Evolutionary conservation across 1,140 invertebrate genomes (phyloP).

Genomic region (Chelonus insularis): DNA sequence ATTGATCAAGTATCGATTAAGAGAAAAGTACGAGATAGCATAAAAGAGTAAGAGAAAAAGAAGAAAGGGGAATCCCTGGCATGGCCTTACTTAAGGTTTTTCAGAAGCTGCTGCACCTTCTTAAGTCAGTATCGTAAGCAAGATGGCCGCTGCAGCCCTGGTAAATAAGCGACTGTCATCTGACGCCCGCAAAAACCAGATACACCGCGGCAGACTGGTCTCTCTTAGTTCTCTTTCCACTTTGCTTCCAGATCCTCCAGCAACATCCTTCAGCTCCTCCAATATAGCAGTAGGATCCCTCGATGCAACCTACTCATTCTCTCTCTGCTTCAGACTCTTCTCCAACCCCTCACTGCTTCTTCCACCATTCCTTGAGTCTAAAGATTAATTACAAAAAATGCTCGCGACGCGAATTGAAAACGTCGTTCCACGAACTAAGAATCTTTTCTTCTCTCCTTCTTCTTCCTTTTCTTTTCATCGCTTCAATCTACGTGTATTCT

Average conservation of each 20-base stretch:
- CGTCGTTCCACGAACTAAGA: conserved; percentile 49
- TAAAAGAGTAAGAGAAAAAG: conserved; percentile 4
- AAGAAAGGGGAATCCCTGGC: conserved; percentile 10
- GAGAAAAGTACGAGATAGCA: no score
- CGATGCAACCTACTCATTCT: background rate
- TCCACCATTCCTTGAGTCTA: conserved; percentile 25
- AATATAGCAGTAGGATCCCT: background rate
- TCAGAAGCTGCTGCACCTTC: conserved; percentile 40
- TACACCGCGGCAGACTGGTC: conserved; percentile 51
- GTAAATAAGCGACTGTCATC: conserved; percentile 61
- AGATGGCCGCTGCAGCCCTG: conserved; percentile 54
- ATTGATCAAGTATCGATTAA: no score
- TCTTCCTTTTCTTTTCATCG: conserved; percentile 5
- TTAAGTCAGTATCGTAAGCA: conserved; percentile 53
- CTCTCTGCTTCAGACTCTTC: background rate
- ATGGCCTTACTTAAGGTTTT: conserved; percentile 16
- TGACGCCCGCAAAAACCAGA: conserved; percentile 58
- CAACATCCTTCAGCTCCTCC: background rate
- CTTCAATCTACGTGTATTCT: background rate
- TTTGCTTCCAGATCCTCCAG: background rate
- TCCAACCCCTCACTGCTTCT: conserved; percentile 2
- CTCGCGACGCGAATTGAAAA: conserved; percentile 52
- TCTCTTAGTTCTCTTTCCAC: conserved; percentile 30
- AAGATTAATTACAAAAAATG: conserved; percentile 43
- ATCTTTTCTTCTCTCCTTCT: conserved; percentile 18